These are phyloP conservation scores for Diprion similis DNA, from an alignment of 1,140 invertebrate species.

Conservation along the genomic window DNA sequence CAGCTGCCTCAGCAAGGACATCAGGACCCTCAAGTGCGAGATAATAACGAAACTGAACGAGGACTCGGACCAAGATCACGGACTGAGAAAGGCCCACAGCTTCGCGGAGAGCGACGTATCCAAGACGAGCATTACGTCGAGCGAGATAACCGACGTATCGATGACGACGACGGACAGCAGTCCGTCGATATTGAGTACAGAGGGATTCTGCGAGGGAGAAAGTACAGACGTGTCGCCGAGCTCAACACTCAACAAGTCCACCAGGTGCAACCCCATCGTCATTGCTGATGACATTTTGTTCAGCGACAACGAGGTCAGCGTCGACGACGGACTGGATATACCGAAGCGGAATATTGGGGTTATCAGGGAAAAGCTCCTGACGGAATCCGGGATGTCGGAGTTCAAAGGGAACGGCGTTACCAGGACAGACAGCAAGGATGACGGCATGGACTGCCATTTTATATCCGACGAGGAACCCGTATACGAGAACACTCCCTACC, in stretches of 20 bases:
- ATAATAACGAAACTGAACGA: conserved; percentile 49
- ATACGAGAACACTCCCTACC: conserved; percentile 49
- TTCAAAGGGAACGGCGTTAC: conserved; percentile 30
- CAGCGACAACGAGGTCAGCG: conserved; percentile 39
- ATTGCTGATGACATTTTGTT: conserved; percentile 33
- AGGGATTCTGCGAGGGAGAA: conserved; percentile 59
- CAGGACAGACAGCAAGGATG: conserved; percentile 53
- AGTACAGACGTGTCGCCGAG: conserved; percentile 52
- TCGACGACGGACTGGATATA: conserved; percentile 29
- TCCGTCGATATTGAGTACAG: conserved; percentile 55
- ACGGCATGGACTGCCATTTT: conserved; percentile 56
- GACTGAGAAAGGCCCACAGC: conserved; percentile 55
- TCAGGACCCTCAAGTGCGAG: conserved; percentile 51
- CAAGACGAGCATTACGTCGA: conserved; percentile 54
- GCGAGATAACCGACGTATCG: conserved; percentile 52
- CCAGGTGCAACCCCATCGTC: conserved; percentile 41
- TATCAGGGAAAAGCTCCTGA: neutral
- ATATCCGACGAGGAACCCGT: conserved; percentile 55
- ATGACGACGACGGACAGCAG: conserved; percentile 56
- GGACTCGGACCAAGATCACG: conserved; percentile 21
- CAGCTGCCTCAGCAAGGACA: conserved; percentile 47
- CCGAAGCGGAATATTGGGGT: conserved; percentile 24
- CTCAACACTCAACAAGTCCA: conserved; percentile 53
- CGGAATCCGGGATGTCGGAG: conserved; percentile 17
- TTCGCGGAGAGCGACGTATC: conserved; percentile 59